A percentile compares a stretch with the other conserved stretches of the same genome.
Evolutionary conservation across 2,888 invertebrate genomes (phyloP).

Genomic region (Peribatodes rhomboidaria): DNA sequence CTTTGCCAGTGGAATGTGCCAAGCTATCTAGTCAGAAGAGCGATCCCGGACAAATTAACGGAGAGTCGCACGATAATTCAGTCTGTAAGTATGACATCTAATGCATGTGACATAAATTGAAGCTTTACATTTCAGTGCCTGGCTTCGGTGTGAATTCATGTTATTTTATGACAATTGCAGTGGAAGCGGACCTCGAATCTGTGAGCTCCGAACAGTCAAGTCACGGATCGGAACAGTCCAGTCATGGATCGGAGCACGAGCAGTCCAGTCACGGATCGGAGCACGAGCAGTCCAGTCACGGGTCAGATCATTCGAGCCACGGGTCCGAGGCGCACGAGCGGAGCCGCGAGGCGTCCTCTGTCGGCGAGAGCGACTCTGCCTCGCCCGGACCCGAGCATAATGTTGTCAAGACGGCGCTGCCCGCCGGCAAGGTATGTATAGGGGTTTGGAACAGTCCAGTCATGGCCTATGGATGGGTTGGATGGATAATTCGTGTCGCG

Average conservation of each 20-base stretch:
- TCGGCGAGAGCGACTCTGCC: slow-evolving; percentile 84
- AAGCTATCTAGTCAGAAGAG: slow-evolving; percentile 69
- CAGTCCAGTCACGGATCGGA: slow-evolving; percentile 72
- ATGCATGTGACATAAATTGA: background rate
- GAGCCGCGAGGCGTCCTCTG: slow-evolving; percentile 80
- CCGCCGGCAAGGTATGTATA: slow-evolving; percentile 89
- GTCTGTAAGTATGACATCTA: slow-evolving; percentile 64
- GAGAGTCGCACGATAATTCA: slow-evolving; percentile 70
- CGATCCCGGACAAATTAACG: slow-evolving; percentile 67
- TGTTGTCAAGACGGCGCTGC: slow-evolving; percentile 88
- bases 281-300: slow-evolving; percentile 78
- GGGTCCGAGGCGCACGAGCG: slow-evolving; percentile 61
- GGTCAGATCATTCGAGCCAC: slow-evolving; percentile 75
- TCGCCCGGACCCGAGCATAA: slow-evolving; percentile 83
- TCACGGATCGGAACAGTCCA: too few relatives aligned
- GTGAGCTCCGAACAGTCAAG: slow-evolving; percentile 80
- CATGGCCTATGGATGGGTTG: background rate
- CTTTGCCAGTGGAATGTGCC: slow-evolving; percentile 74
- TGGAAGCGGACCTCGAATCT: slow-evolving; percentile 75
- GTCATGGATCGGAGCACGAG: too few relatives aligned
- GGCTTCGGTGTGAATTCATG: background rate
- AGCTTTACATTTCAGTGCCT: background rate
- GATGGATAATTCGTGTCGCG: too few relatives aligned
- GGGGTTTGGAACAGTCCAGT: background rate
- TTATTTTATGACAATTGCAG: slow-evolving; percentile 46